Percentiles rank a stretch among this genome's conserved stretches.
These are phyloP conservation scores for Myripristis murdjan DNA, from an alignment of 2,797 vertebrate genomes.

Conservation along the genomic window DNA sequence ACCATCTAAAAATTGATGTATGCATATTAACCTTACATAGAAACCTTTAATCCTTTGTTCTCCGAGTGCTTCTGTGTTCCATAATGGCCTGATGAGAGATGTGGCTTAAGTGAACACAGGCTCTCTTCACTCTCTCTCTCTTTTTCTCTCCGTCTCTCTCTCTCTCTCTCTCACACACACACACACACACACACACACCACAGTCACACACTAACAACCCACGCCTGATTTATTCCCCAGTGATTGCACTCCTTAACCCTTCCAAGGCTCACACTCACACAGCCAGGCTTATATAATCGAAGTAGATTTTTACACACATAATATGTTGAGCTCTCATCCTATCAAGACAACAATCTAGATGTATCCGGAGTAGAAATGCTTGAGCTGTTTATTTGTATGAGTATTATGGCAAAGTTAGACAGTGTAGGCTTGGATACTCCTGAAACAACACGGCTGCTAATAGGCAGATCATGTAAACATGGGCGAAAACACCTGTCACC, in stretches of 20 bases:
- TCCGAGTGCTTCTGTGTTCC: constrained; percentile 5
- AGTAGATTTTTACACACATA: constrained; percentile 46
- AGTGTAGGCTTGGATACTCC: background rate
- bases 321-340: constrained; percentile 37
- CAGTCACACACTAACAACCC: constrained; percentile 18
- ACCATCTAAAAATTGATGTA: constrained; percentile 7
- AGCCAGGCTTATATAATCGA: constrained; percentile 54
- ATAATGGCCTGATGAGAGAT: background rate
- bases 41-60: constrained; percentile 24
- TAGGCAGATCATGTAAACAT: background rate
- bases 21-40: constrained; percentile 10
- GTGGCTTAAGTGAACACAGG: constrained; percentile 17
- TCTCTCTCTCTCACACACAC: background rate
- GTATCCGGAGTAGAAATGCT: constrained; percentile 11
- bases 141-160: background rate
- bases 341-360: background rate
- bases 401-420: background rate
- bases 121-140: constrained; percentile 12
- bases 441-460: background rate
- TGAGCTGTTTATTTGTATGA: background rate
- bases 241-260: constrained; percentile 53
- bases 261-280: constrained; percentile 33
- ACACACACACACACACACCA: constrained; percentile 10
- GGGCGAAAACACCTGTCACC: background rate
- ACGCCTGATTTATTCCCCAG: constrained; percentile 41